Evolutionary conservation across 1,140 invertebrate species (phyloP).

Genomic region (Helicoverpa armigera): DNA sequence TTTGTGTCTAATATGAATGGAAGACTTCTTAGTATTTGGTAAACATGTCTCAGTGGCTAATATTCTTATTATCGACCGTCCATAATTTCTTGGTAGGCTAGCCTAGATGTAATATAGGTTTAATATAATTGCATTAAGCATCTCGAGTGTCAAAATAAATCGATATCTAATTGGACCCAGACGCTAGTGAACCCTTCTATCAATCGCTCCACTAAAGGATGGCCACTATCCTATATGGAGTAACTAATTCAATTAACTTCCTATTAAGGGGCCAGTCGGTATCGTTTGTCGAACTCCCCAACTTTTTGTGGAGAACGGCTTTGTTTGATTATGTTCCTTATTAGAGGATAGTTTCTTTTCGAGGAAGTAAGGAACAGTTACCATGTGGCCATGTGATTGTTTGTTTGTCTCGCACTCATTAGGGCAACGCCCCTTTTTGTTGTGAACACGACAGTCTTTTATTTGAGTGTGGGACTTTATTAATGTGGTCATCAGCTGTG

Average conservation of each 20-base stretch:
- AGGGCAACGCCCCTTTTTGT: slow-evolving; percentile 15
- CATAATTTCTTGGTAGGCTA: not conserved
- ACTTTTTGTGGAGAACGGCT: slow-evolving; percentile 37
- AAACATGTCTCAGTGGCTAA: too few species aligned
- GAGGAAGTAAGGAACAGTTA: not conserved
- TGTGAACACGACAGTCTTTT: slow-evolving; percentile 1
- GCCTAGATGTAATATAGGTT: not conserved
- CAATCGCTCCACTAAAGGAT: slow-evolving; percentile 1
- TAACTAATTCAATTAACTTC: slow-evolving; percentile 49
- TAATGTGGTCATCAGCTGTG: not conserved
- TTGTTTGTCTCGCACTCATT: slow-evolving; percentile 3
- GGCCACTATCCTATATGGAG: slow-evolving; percentile 30
- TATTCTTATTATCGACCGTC: too few species aligned
- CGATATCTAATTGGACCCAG: slow-evolving; percentile 20
- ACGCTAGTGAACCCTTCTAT: slow-evolving; percentile 33
- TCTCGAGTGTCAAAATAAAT: slow-evolving; percentile 23
- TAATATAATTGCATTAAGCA: not conserved
- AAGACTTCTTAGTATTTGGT: too few species aligned
- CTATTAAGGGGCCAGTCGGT: slow-evolving; percentile 43
- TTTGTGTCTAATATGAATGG: too few species aligned
- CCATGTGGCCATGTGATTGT: slow-evolving; percentile 27
- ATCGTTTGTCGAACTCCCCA: slow-evolving; percentile 43
- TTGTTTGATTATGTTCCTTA: slow-evolving; percentile 11
- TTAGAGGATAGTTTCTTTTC: too few species aligned
- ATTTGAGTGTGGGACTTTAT: slow-evolving; percentile 3